Evolutionary conservation across 2,888 invertebrate genomes (phyloP), one percentile per base, ranked within the genome.

Genomic region (Sipha maydis): DNA sequence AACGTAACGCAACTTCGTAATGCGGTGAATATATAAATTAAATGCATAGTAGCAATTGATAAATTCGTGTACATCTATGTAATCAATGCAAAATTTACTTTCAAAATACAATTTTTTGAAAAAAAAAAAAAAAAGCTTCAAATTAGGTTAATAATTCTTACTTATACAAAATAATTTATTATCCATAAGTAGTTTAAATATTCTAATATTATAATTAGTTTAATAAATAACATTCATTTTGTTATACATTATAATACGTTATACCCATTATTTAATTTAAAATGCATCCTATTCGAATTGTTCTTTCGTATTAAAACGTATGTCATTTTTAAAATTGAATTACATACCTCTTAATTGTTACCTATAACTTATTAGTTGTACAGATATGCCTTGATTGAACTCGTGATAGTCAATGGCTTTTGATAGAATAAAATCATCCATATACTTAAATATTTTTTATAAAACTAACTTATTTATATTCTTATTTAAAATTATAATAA

Each of bases 1-100:
- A 69, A 9, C 31, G 79, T 56, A 79, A 69, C 48, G 41, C 41
- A 41, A 69, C 82, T 69, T 82, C 82, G 41, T 28, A 21, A 82
- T n/a, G 82, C 79, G 79, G 79, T 54, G 56, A 79, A 56, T 79
- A 77, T 77, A 79, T 56, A 79, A 34, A 34, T 34, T 34, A 79
- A 25, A 79, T 78, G 56, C 25, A 56, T 79, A 69, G 69, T 69
- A 69, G 69, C 82, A 48, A 69, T 82, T 82, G 80, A 69, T 82
- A 41, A 28, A 67, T 82, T 69, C 41, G 67, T 67, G 28, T 38
- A 41, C 28, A 28, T 71, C 11, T 14, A 48, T 71, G 8, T 71
- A 28, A 71, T 31, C 31, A 71, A 31, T 28, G 17, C 71, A 14
- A 71, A 61, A 25, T 61, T 25, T 61, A 61, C 61, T 61, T 61